Base-by-base conservation (phyloP, 2,113 vertebrate genomes). In the Gymnorhina tibicen region DNA sequence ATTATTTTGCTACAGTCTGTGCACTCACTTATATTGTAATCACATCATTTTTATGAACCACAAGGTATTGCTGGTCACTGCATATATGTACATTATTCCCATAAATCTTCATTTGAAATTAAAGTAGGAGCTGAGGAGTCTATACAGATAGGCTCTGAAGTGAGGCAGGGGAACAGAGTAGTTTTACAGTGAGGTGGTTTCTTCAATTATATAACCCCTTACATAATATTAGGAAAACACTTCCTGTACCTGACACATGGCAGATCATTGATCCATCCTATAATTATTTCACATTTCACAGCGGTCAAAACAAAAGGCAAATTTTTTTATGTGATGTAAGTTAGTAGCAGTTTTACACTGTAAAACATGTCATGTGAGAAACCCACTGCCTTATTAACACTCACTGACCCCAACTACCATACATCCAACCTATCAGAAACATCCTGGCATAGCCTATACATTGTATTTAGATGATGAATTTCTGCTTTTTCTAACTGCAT, bases 1-100 rank as follows among this genome's bases (percentile, higher is more conserved):
- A 93, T 47, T 90, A 93, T 94, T 94, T 93, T 95, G 63, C 63
- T 70, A 55, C 50, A 80, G 59, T 84, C 56, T 94, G 33, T 80
- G 63, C 82, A 70, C 72, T 93, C 76, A 78, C 41, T 82, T 91
- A 50, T 53, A 87, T 41, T 89, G 46, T 66, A 76, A 90, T 93
- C 55, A 9, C 32, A 80, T 37, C 24, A 39, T 86, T 86, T 93
- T 90, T 87, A 91, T 67, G 63, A 91, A 75, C 52, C 44, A 78
- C 66, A 50, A 85, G 46, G 58, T 85, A 72, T 42, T 82, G 35
- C 39, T 67, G 69, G 59, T 84, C 75, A 83, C 30, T 90, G 18
- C 30, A 75, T 55, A 30, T 30, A 50, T 67, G 42, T 19, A 24
- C 14, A 64, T 85, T 75, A 53, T 64, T 64, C 28, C 47, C 30